Percentiles rank a stretch among this genome's conserved stretches.
These are phyloP conservation scores for Alectura lathami DNA, from an alignment of 2,113 vertebrate genomes.

Conservation along the genomic window DNA sequence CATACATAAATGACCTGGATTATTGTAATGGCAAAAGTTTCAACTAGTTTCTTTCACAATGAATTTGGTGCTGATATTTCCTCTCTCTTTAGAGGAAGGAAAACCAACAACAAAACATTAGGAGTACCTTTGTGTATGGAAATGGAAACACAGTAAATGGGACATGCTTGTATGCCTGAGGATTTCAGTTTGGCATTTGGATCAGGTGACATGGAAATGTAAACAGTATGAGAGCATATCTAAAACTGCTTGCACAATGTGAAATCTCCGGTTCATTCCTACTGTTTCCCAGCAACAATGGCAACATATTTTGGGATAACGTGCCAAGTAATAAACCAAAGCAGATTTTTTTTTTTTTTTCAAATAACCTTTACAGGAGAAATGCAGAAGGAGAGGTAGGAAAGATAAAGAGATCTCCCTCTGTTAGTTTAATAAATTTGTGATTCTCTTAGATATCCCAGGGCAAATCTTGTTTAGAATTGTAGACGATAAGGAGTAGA, in stretches of 20 bases:
- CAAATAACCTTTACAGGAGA: background rate
- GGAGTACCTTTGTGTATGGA: background rate
- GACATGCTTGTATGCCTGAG: background rate
- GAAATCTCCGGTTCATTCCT: background rate
- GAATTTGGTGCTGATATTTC: background rate
- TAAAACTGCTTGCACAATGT: background rate
- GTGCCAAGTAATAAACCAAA: conserved; percentile 41
- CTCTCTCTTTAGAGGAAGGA: background rate
- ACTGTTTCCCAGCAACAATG: conserved; percentile 1
- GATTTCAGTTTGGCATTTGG: background rate
- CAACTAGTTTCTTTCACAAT: background rate
- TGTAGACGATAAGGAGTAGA: background rate
- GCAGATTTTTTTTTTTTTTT: background rate
- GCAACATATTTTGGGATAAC: conserved; percentile 32
- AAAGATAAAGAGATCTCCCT: conserved; percentile 34
- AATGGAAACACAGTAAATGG: background rate
- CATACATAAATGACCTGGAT: background rate
- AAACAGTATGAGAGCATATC: background rate
- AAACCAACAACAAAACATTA: background rate
- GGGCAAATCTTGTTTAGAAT: conserved; percentile 32
- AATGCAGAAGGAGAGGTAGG: background rate
- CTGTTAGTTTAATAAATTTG: conserved; percentile 32
- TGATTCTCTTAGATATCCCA: conserved; percentile 23
- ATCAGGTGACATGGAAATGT: background rate
- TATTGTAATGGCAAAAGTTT: background rate